Evolutionary conservation across 2,113 vertebrate genomes (phyloP), one percentile per base, ranked within the genome.

Genomic region (Psittacula cyanocephala): DNA sequence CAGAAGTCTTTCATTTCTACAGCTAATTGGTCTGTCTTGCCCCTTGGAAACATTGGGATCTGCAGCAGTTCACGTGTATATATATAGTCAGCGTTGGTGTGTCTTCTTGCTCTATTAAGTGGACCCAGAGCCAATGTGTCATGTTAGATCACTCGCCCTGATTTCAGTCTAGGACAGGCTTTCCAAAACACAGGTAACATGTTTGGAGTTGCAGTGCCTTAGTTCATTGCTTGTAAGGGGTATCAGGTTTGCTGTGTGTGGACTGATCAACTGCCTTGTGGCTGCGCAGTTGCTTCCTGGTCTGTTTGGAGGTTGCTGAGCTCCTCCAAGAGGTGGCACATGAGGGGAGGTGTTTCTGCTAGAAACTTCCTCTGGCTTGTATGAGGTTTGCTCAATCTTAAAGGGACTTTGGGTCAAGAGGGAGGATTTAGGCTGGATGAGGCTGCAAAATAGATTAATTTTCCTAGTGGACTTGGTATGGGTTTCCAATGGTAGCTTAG

Each of bases 131-230:
- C 77, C 33, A 2, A 3, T 3, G 24, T 27, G 35, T 8, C 18
- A 0, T 2, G 39, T 46, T 16, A 9, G 50, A 4, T 17, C 4
- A 2, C 15, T 44, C 9, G 1, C 11, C 10, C 52, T 52, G 52
- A 39, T 33, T 11, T 12, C n/a, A 17, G 52, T 11, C 19, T 1
- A 4, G 50, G 20, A 46, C 50, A 7, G 6, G 8, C 67, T 22
- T 16, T 4, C 9, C 43, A 4, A 7, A 11, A 16, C 29, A 8
- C 19, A 6, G 46, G 39, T 2, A 10, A 43, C 1, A 0, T 43
- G 50, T 31, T 10, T 10, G 37, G 52, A 37, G 52, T 8, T 4
- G 17, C 44, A 13, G 0, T 7, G 46, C 33, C 18, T 4, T 8
- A 3, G 31, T 20, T 74, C 35, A 3, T 3, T 8, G 18, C n/a